These are phyloP conservation scores for Aplodontia rufa DNA, from an alignment of 2,113 vertebrate species.

Conservation along the genomic window DNA sequence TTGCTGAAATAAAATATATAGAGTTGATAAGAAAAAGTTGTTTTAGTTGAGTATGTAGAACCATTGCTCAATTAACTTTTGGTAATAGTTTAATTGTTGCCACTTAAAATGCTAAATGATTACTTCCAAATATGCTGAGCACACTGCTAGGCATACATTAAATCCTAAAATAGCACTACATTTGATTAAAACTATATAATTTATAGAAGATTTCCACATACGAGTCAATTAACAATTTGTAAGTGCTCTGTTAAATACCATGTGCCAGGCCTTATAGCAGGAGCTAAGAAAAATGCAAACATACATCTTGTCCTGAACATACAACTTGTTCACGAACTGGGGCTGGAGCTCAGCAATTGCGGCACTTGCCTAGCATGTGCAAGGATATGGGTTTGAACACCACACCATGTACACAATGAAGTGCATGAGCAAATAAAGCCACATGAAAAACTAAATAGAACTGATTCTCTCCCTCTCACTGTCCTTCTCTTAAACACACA, in stretches of 20 bases:
- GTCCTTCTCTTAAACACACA: no score
- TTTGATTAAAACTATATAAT: slow-evolving; percentile 12
- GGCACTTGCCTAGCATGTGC: no score
- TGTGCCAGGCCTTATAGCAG: neutral
- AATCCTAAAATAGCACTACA: neutral
- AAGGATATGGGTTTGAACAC: no score
- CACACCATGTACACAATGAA: no score
- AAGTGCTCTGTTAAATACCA: slow-evolving; percentile 27
- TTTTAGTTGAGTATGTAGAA: neutral
- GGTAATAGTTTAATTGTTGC: slow-evolving; percentile 12
- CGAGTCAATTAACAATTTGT: neutral
- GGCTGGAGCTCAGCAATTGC: no score
- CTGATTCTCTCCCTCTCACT: no score
- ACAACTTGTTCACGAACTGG: neutral
- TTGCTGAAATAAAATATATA: neutral
- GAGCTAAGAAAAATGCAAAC: slow-evolving; percentile 18
- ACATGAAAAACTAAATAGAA: no score
- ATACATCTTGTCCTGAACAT: neutral
- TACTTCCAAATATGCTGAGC: slow-evolving; percentile 20
- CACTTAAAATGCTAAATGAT: slow-evolving; percentile 23
- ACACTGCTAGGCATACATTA: neutral
- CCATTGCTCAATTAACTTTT: neutral
- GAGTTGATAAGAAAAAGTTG: neutral
- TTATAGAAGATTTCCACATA: neutral
- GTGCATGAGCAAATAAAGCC: no score